Percentiles rank a stretch among this genome's conserved stretches.
Conservation (phyloP, 1,140 invertebrate species). For the Drosophila equinoxialis region DNA sequence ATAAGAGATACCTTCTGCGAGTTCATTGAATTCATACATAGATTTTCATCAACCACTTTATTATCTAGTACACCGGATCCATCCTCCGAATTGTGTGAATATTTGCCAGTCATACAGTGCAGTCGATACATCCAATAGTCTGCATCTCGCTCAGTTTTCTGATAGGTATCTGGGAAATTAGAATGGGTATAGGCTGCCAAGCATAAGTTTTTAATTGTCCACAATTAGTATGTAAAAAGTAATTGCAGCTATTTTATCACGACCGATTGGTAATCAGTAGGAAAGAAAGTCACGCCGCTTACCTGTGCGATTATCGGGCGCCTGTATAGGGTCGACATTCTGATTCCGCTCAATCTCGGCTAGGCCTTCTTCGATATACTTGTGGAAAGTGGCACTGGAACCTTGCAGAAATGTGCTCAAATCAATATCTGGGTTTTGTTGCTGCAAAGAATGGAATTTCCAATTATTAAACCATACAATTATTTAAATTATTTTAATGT, state of each 20-base stretch:
- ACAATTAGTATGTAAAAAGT: constrained; percentile 39
- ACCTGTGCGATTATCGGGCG: constrained; percentile 65
- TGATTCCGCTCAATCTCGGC: constrained; percentile 87
- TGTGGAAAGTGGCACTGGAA: constrained; percentile 95
- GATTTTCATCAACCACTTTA: constrained; percentile 80
- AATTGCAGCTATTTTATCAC: no score
- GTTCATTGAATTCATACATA: constrained; percentile 76
- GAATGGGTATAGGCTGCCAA: constrained; percentile 68
- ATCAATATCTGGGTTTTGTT: constrained; percentile 94
- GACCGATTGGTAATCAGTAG: background rate
- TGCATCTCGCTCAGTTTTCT: constrained; percentile 61
- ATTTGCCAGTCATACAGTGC: constrained; percentile 53
- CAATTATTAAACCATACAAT: background rate
- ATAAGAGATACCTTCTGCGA: constrained; percentile 76
- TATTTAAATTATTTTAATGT: background rate
- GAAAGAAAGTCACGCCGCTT: constrained; percentile 2
- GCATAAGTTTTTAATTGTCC: constrained; percentile 31
- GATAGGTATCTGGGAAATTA: constrained; percentile 77
- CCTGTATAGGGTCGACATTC: constrained; percentile 41
- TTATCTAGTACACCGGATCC: constrained; percentile 71
- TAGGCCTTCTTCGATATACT: constrained; percentile 94
- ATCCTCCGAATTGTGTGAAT: constrained; percentile 58
- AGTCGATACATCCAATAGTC: constrained; percentile 82
- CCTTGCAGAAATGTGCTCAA: constrained; percentile 95
- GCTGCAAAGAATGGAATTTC: constrained; percentile 80